Evolutionary conservation across 2,113 vertebrate genomes (phyloP), one percentile per base, ranked within the genome.

Genomic region (Ctenomys sociabilis): DNA sequence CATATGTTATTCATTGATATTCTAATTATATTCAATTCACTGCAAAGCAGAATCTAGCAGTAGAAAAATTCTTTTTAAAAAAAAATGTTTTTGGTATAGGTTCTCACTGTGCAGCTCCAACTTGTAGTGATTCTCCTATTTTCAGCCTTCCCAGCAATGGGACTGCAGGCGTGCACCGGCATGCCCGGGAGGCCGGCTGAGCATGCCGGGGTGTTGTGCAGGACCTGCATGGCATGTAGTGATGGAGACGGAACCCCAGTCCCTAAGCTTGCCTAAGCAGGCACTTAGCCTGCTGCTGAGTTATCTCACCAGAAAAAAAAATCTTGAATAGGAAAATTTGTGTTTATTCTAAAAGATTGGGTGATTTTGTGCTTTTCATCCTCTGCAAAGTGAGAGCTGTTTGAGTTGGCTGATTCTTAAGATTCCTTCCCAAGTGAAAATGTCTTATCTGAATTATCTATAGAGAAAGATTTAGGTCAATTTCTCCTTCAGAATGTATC

Each of bases 341-440:
- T 4, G 22, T 59, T 80, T 91, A 19, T 81, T 68, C 61, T 81
- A 80, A 81, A 40, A 61, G 13, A 1, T 1, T 72, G 32, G 5
- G 26, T 90, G 57, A 94, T 13, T 87, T 91, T 80, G 12, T 19
- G 57, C n/a, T 19, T 52, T 81, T 85, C 13, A 70, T 88, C 19
- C 7, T 92, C 43, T 91, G 5, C 70, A 73, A 80, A 93, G 84
- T 4, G 19, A 80, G 54, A 73, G 0, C 11, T 54, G 21, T 73
- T 93, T 45, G 75, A 83, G 84, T 13, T 59, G 70, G 30, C 54
- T 66, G n/a, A 92, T 85, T 85, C 85, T 90, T 80, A 90, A 88
- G 43, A 73, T n/a, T 49, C 43, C 9, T 64, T 28, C 26, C 68
- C 40, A 28, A 28, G 72, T 26, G 64, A 88, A 88, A 90, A 85